Evolutionary conservation across 2,113 vertebrate genomes (phyloP), one percentile per base, ranked within the genome.

Genomic region (Cinclus cinclus): DNA sequence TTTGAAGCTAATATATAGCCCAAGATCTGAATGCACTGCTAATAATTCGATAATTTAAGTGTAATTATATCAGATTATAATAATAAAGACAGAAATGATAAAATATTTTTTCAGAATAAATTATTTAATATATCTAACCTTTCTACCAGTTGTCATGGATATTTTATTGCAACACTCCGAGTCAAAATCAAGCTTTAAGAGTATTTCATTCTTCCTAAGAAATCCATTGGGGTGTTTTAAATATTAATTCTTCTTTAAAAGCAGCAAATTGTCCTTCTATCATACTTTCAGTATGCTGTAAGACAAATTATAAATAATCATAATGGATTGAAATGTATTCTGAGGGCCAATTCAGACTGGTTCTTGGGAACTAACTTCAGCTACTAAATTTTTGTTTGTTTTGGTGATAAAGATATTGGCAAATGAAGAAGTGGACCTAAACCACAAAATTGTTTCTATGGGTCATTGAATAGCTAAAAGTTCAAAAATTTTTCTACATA

Each of bases 221-320:
- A 67, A 33, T 20, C 7, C 35, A 24, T 20, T 0, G 0, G 2
- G 0, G 14, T 30, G 52, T 65, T 73, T 63, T 41, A 0, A 87
- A 63, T 10, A 46, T 7, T 22, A 15, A 9, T 3, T 68, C 12
- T 53, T 37, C 35, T 33, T 80, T 69, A 60, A 77, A 83, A 76
- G 14, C 19, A 62, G 9, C 2, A 65, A 65, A 67, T 67, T 68
- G 2, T 4, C 20, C 83, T 92, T 95, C 21, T 58, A 6, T 74
- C 28, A 30, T 16, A 64, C 39, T 82, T 87, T 50, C 13, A 3
- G 2, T 56, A 39, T 39, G 5, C 5, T 19, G 9, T 59, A 78
- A 82, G 2, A 63, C 59, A 91, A 82, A 75, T 50, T 39, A 71
- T 62, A 60, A 59, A 41, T 30, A 63, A 75, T 50, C 13, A 33